A percentile compares a stretch with the other conserved stretches of the same genome.
Evolutionary conservation across 1,140 invertebrate genomes (phyloP).

Genomic region (Eupristina koningsbergeri): DNA sequence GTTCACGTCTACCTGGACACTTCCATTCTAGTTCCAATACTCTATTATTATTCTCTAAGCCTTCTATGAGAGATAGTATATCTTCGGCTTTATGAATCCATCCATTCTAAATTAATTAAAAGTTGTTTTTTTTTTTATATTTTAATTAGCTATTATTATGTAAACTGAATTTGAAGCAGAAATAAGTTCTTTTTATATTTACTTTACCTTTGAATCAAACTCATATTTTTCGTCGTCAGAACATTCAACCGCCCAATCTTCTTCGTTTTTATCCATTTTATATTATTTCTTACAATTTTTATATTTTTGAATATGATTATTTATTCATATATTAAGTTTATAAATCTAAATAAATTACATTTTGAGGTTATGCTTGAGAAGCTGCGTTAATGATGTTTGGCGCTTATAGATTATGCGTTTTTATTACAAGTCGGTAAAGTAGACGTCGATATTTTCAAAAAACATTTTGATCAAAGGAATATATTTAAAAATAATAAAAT

Average conservation of each 20-base stretch:
- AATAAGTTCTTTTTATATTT: neutral
- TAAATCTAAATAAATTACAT: constrained; percentile 37
- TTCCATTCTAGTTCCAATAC: constrained; percentile 77
- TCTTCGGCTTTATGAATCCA: constrained; percentile 71
- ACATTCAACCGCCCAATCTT: constrained; percentile 75
- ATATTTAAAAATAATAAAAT: neutral
- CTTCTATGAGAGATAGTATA: constrained; percentile 75
- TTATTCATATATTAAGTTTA: constrained; percentile 36
- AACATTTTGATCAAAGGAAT: neutral
- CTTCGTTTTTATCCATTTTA: constrained; percentile 71
- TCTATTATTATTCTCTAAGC: constrained; percentile 73
- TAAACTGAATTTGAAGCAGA: neutral
- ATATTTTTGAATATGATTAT: constrained; percentile 16
- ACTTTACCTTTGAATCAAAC: constrained; percentile 62
- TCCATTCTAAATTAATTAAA: constrained; percentile 57
- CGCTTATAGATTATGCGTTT: neutral
- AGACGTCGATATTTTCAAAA: neutral
- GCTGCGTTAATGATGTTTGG: constrained; percentile 23
- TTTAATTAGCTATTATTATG: neutral
- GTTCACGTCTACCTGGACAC: constrained; percentile 77
- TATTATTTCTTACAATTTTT: constrained; percentile 6
- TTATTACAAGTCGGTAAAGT: constrained; percentile 18
- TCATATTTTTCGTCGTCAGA: constrained; percentile 77
- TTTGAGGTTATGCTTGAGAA: constrained; percentile 48
- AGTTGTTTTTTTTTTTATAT: neutral